Conservation (phyloP, 64 coral and sea anemone species). For the Cladopsammia gracilis region DNA sequence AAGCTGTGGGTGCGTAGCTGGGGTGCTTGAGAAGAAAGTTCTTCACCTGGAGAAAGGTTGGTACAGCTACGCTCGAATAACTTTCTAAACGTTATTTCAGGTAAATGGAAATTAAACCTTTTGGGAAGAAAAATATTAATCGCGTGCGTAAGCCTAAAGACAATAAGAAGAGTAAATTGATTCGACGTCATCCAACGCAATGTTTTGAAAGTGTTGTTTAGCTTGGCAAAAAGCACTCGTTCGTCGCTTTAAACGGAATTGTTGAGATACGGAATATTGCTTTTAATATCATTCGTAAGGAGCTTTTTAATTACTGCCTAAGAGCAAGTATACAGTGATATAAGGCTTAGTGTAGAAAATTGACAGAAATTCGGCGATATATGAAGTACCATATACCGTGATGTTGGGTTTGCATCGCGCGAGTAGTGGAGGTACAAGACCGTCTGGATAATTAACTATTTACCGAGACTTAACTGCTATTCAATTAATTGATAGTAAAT, state of each 20-base stretch:
- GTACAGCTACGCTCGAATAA: background rate
- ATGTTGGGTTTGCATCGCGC: background rate
- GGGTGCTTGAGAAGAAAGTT: constrained; percentile 20
- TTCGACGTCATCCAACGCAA: constrained; percentile 3
- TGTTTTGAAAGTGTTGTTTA: constrained; percentile 50
- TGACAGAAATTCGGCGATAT: constrained; percentile 6
- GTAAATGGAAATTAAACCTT: background rate
- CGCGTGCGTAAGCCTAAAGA: background rate
- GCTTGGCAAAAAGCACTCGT: constrained; percentile 27
- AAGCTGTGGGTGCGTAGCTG: background rate
- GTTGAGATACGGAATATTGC: constrained; percentile 18
- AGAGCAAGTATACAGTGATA: constrained; percentile 35
- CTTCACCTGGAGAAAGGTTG: background rate
- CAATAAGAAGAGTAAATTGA: constrained; percentile 12
- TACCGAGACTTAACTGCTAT: constrained; percentile 61
- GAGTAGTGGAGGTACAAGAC: background rate
- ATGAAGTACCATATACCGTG: background rate
- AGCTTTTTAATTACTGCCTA: constrained; percentile 37
- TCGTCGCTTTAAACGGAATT: constrained; percentile 20
- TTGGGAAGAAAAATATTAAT: background rate
- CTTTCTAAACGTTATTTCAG: background rate
- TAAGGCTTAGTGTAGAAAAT: background rate
- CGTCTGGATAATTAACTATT: constrained; percentile 46
- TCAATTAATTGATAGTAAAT: constrained; percentile 66
- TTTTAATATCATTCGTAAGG: constrained; percentile 14